Conservation (phyloP, 2,888 invertebrate genomes). For the Plebejus anna region DNA sequence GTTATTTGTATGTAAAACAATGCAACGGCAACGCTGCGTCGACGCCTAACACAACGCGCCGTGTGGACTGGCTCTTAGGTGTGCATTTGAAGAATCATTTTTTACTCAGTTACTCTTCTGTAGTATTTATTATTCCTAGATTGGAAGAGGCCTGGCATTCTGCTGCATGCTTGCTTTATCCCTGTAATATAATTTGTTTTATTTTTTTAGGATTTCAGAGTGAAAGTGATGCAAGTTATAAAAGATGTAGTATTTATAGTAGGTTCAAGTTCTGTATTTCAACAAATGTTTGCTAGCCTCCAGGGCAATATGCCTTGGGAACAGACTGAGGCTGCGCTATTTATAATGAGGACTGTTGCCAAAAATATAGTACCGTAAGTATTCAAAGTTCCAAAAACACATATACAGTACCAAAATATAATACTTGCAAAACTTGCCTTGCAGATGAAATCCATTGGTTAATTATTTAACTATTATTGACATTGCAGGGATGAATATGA, state of each 20-base stretch:
- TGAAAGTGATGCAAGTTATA: conserved; percentile 93
- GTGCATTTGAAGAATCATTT: too few species aligned
- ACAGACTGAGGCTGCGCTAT: conserved; percentile 94
- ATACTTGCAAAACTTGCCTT: not conserved
- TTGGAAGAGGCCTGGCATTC: too few species aligned
- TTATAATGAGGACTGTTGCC: conserved; percentile 96
- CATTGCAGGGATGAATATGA: conserved; percentile 89
- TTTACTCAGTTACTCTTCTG: too few species aligned
- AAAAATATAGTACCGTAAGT: conserved; percentile 95
- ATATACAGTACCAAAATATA: too few species aligned
- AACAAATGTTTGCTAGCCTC: conserved; percentile 92
- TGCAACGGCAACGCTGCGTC: too few species aligned
- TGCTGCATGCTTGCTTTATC: not conserved
- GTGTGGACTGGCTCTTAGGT: too few species aligned
- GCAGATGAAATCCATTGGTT: conserved; percentile 40
- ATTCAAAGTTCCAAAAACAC: not conserved
- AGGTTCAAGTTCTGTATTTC: conserved; percentile 94
- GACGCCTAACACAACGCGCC: too few species aligned
- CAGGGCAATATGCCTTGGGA: conserved; percentile 93
- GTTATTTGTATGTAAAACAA: too few species aligned
- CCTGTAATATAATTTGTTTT: not conserved
- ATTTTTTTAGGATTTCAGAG: conserved; percentile 83
- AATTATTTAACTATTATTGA: conserved; percentile 18
- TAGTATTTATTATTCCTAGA: too few species aligned
- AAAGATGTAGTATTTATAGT: conserved; percentile 98